phyloP scores from a whole-genome alignment of 2,797 vertebrate genomes.

The Limosa lapponica region DNA sequence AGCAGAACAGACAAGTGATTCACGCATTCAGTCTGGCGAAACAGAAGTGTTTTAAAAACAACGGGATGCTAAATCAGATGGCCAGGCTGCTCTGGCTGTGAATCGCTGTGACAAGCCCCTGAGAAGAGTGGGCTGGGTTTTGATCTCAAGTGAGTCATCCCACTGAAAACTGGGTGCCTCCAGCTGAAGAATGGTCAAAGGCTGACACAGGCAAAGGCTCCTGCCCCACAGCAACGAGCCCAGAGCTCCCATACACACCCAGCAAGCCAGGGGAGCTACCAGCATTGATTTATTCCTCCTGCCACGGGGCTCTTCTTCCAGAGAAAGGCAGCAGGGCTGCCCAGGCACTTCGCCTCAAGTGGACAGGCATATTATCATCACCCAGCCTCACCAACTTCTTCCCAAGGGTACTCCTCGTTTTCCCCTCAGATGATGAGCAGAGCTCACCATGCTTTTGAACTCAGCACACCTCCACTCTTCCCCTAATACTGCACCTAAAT shows the following conservation, averaged over 20 bases:
- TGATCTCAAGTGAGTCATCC: neutral
- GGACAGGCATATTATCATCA: accelerated
- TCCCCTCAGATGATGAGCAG: neutral
- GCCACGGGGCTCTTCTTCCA: accelerated
- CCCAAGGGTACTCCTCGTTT: neutral
- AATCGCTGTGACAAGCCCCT: neutral
- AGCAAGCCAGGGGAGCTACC: accelerated
- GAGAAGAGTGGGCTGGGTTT: neutral
- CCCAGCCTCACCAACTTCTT: neutral
- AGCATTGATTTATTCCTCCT: neutral
- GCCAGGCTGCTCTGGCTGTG: neutral
- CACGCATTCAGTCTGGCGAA: neutral
- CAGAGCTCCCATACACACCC: accelerated
- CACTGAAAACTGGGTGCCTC: neutral
- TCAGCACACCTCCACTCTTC: neutral
- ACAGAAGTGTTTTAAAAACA: neutral
- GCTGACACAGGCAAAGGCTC: neutral
- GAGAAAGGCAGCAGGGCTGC: neutral
- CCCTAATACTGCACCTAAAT: neutral
- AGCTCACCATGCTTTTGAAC: neutral
- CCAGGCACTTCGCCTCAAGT: neutral
- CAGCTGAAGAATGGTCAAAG: too few species aligned
- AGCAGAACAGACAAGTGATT: neutral
- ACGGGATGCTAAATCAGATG: neutral
- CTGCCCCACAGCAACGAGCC: neutral